Evolutionary conservation across 2,113 vertebrate species (phyloP).

Genomic region (Gymnocephalus cernua): DNA sequence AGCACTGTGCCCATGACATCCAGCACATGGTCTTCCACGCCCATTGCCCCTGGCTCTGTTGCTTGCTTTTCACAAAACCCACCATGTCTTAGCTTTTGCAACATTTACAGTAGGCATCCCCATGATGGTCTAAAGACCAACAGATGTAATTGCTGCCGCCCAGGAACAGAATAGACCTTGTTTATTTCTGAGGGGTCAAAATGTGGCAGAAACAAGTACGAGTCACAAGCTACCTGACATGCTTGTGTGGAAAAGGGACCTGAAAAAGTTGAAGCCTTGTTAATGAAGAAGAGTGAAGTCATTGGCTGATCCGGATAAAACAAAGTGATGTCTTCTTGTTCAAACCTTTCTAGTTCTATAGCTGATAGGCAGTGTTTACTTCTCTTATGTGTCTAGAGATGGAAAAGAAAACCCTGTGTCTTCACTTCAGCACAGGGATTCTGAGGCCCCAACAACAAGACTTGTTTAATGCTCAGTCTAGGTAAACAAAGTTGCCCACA

Average conservation of each 20-base stretch:
- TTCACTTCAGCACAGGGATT: neutral
- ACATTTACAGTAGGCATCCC: constrained; percentile 13
- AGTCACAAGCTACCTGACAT: constrained; percentile 54
- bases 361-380: neutral
- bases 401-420: neutral
- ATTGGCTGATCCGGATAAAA: neutral
- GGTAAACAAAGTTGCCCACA: neutral
- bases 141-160: constrained; percentile 38
- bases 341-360: constrained; percentile 9
- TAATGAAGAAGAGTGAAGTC: neutral
- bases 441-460: neutral
- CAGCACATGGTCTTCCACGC: constrained; percentile 36
- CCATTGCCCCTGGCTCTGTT: constrained; percentile 10
- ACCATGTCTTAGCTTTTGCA: constrained; percentile 24
- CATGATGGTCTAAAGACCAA: constrained; percentile 51
- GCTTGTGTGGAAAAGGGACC: neutral
- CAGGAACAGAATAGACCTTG: constrained; percentile 53
- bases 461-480: neutral
- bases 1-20: constrained; percentile 2
- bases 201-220: constrained; percentile 18
- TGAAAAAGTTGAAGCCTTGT: constrained; percentile 3
- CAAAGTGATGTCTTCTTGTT: neutral
- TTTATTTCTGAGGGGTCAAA: constrained; percentile 37
- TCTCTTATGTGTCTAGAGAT: neutral
- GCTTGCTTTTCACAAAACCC: constrained; percentile 11